phyloP scores from a whole-genome alignment of 1,140 invertebrate species.

The Whitmania pigra region DNA sequence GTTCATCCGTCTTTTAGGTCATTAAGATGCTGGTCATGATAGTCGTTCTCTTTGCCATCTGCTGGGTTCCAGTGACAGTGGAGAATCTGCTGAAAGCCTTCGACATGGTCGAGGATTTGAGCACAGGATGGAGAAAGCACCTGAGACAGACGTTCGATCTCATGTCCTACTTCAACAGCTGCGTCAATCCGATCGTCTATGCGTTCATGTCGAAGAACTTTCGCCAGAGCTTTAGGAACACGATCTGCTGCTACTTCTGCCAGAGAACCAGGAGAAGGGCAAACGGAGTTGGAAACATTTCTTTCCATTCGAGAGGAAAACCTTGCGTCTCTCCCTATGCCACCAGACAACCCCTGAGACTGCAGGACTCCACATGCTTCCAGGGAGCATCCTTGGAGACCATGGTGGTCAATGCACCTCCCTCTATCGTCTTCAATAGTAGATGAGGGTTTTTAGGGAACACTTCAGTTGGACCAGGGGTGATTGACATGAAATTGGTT shows the following conservation, averaged over 20 bases:
- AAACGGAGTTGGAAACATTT: too few relatives aligned
- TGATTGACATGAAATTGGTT: too few relatives aligned
- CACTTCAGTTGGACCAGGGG: too few relatives aligned
- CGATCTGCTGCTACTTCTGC: background rate
- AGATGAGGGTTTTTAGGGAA: too few relatives aligned
- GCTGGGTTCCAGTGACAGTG: conserved; percentile 46
- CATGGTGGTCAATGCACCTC: too few relatives aligned
- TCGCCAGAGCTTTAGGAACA: conserved; percentile 34
- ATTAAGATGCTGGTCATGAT: conserved; percentile 47
- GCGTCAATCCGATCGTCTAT: conserved; percentile 64
- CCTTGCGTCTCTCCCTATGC: too few relatives aligned
- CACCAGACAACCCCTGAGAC: too few relatives aligned
- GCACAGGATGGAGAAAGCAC: conserved; percentile 50
- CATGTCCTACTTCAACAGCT: conserved; percentile 49
- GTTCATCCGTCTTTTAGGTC: conserved; percentile 33
- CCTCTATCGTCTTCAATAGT: too few relatives aligned
- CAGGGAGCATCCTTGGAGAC: too few relatives aligned
- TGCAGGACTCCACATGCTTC: too few relatives aligned
- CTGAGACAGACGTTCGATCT: conserved; percentile 54
- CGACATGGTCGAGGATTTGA: conserved; percentile 45
- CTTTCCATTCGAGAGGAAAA: too few relatives aligned
- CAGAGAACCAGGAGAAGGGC: too few relatives aligned
- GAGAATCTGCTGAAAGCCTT: conserved; percentile 47
- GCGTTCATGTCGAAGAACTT: conserved; percentile 70
- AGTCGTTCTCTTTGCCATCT: conserved; percentile 45